Evolutionary conservation across 1,140 invertebrate species (phyloP).

Genomic region (Drosophila nebulosa): DNA sequence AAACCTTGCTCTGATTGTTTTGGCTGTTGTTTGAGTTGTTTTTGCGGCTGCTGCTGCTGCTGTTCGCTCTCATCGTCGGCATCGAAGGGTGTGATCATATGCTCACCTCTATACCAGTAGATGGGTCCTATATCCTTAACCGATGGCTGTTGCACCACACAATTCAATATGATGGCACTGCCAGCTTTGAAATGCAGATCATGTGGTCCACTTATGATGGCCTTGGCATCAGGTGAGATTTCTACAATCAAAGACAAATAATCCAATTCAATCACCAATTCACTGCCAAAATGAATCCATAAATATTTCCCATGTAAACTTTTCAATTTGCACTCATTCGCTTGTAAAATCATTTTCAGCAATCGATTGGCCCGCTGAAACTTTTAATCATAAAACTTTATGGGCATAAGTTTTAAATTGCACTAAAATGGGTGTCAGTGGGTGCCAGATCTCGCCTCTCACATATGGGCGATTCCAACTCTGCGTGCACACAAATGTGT

Average conservation of each 20-base stretch:
- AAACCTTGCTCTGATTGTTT: neutral
- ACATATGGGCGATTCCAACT: slow-evolving; percentile 7
- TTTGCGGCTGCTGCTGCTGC: neutral
- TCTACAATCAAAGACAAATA: slow-evolving; percentile 39
- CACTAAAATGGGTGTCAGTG: slow-evolving; percentile 35
- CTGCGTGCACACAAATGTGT: neutral
- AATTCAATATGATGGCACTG: slow-evolving; percentile 89
- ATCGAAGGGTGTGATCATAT: slow-evolving; percentile 73
- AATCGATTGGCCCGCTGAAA: slow-evolving; percentile 38
- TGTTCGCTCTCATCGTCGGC: slow-evolving; percentile 63
- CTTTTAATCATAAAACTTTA: slow-evolving; percentile 57
- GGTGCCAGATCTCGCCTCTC: slow-evolving; percentile 7
- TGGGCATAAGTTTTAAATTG: slow-evolving; percentile 56
- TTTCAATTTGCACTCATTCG: slow-evolving; percentile 41
- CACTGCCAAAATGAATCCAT: neutral
- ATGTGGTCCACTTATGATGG: slow-evolving; percentile 87
- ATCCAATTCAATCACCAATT: slow-evolving; percentile 10
- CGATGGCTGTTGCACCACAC: slow-evolving; percentile 89
- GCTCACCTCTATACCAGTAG: slow-evolving; percentile 89
- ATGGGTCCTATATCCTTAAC: slow-evolving; percentile 91
- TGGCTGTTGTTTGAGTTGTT: neutral
- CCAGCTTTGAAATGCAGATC: slow-evolving; percentile 93
- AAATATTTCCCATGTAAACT: neutral
- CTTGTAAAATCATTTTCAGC: slow-evolving; percentile 42
- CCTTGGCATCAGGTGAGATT: slow-evolving; percentile 87